phyloP scores from a whole-genome alignment of 2,888 invertebrate species.

The Amaurobius ferox region DNA sequence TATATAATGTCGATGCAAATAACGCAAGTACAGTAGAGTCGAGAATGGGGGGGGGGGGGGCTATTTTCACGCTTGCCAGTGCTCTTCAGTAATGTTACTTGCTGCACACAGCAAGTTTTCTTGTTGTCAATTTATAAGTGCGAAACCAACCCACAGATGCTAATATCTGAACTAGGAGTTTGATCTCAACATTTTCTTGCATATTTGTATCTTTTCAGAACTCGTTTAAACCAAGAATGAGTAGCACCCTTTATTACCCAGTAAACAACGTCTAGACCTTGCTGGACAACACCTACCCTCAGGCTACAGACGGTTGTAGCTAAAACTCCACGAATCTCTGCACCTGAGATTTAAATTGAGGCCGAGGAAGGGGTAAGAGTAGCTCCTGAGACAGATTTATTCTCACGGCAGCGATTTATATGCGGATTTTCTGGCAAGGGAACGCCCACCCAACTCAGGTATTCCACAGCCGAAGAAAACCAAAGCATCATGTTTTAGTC shows the following conservation, averaged over 20 bases:
- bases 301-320: neutral
- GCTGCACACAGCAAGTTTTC: too few species aligned
- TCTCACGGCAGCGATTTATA: slow-evolving; percentile 34
- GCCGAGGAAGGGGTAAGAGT: slow-evolving; percentile 26
- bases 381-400: slow-evolving; percentile 53
- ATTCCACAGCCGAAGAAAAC: neutral
- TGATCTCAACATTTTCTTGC: too few species aligned
- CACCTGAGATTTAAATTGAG: slow-evolving; percentile 27
- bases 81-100: too few species aligned
- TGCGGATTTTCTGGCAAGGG: slow-evolving; percentile 21
- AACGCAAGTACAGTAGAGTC: too few species aligned
- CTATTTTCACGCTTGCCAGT: too few species aligned
- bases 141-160: too few species aligned
- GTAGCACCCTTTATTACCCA: neutral
- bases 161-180: too few species aligned
- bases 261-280: slow-evolving; percentile 10
- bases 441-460: slow-evolving; percentile 31
- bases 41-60: too few species aligned
- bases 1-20: too few species aligned
- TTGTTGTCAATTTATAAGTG: too few species aligned
- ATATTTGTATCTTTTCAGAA: too few species aligned
- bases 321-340: neutral
- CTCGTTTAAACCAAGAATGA: too few species aligned
- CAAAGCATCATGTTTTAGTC: neutral
- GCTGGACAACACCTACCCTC: slow-evolving; percentile 34